Evolutionary conservation across 2,797 vertebrate genomes (phyloP).

Genomic region (Leuciscus waleckii): DNA sequence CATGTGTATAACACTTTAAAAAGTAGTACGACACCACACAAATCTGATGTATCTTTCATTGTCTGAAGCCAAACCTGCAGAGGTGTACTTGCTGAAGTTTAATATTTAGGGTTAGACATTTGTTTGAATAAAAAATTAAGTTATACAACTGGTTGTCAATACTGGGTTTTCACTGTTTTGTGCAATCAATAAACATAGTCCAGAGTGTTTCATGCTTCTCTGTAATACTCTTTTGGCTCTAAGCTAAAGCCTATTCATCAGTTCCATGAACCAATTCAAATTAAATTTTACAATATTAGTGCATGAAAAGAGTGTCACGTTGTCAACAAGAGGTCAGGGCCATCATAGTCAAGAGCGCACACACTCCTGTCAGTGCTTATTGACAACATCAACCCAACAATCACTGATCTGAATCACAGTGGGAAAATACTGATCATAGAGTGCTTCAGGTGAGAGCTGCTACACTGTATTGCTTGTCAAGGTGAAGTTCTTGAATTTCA

Average conservation of each 20-base stretch:
- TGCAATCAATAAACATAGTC: neutral
- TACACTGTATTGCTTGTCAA: neutral
- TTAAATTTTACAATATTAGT: constrained; percentile 9
- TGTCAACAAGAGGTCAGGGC: neutral
- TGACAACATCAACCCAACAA: constrained; percentile 3
- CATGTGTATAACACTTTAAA: neutral
- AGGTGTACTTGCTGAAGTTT: neutral
- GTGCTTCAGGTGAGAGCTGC: neutral
- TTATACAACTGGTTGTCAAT: neutral
- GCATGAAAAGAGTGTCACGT: neutral
- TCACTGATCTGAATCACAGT: neutral
- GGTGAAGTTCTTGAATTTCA: too few species aligned
- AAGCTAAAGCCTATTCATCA: neutral
- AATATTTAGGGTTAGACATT: neutral
- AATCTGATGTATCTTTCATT: neutral
- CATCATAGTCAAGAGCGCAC: neutral
- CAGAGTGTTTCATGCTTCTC: neutral
- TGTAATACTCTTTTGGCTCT: neutral
- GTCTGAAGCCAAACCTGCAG: neutral
- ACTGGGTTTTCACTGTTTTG: neutral
- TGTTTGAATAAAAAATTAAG: neutral
- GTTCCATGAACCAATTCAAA: neutral
- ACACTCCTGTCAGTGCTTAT: neutral
- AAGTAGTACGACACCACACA: neutral
- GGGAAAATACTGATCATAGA: neutral